Conservation (phyloP, 92 coral and sea anemone genomes). For the Palythoa grandis region DNA sequence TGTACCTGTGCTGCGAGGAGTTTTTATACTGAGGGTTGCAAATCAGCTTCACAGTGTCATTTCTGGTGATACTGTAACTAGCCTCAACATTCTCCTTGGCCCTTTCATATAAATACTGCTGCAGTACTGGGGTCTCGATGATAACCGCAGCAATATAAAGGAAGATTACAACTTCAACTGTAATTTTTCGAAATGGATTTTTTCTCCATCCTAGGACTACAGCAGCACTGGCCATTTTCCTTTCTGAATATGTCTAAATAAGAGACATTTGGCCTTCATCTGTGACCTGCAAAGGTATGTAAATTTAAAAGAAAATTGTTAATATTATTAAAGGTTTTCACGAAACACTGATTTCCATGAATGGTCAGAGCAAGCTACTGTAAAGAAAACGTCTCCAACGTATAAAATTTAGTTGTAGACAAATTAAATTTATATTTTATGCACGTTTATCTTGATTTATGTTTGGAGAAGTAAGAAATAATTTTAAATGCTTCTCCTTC, state of each 20-base stretch:
- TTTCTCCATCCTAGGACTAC: constrained; percentile 48
- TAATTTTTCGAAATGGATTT: constrained; percentile 69
- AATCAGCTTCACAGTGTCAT: constrained; percentile 42
- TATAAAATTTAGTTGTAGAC: no score
- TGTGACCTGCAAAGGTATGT: no score
- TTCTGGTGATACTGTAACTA: constrained; percentile 17
- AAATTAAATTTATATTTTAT: no score
- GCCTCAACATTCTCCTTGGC: constrained; percentile 64
- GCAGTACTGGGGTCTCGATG: constrained; percentile 79
- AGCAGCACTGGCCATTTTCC: not conserved
- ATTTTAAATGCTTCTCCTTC: no score
- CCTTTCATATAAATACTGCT: constrained; percentile 81
- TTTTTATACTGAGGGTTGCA: constrained; percentile 55
- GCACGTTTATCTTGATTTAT: no score
- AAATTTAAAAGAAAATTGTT: no score
- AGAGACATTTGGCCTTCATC: no score
- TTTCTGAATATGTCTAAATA: not conserved
- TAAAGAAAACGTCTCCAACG: no score
- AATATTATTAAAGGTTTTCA: no score
- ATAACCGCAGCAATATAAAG: constrained; percentile 76
- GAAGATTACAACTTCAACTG: constrained; percentile 83
- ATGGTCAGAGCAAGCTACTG: no score
- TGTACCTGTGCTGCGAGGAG: constrained; percentile 48
- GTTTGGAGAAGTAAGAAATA: no score
- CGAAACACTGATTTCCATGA: no score